Evolutionary conservation across 2,797 vertebrate genomes (phyloP).

Genomic region (Sebastolobus alascanus): DNA sequence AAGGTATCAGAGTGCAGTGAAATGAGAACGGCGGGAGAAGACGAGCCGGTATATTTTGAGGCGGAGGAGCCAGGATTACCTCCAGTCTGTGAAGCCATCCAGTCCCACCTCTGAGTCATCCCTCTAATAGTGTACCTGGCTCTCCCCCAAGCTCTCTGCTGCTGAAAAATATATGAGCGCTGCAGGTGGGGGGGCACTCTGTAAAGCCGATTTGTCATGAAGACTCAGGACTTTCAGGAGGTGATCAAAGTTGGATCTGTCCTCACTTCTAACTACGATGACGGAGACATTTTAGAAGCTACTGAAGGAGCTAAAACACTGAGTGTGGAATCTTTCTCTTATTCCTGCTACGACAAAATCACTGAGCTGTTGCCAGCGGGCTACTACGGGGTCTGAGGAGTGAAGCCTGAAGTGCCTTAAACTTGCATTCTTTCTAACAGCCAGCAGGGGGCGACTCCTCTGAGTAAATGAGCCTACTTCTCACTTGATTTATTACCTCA

Average conservation of each 20-base stretch:
- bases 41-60: conserved; percentile 52
- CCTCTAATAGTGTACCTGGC: conserved; percentile 63
- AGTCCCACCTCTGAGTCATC: conserved; percentile 65
- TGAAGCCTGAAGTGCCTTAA: too few species aligned
- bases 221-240: conserved; percentile 45
- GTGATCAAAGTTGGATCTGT: conserved; percentile 33
- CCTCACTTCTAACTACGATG: conserved; percentile 21
- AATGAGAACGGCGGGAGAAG: conserved; percentile 5
- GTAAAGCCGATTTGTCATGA: conserved; percentile 34
- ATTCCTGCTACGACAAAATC: not conserved
- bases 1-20: not conserved
- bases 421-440: too few species aligned
- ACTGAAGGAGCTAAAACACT: conserved; percentile 18
- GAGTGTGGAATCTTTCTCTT: not conserved
- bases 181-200: conserved; percentile 44
- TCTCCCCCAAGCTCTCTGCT: conserved; percentile 53
- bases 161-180: conserved; percentile 72
- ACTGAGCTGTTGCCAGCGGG: not conserved
- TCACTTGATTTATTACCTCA: too few species aligned
- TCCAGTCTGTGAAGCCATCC: conserved; percentile 48
- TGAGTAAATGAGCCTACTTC: too few species aligned
- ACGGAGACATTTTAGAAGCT: conserved; percentile 9
- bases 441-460: too few species aligned
- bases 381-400: too few species aligned
- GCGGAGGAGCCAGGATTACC: conserved; percentile 56